A percentile compares a stretch with the other conserved stretches of the same genome.
These are phyloP conservation scores for Setophaga petechia DNA, from an alignment of 2,113 vertebrate genomes.

Conservation along the genomic window DNA sequence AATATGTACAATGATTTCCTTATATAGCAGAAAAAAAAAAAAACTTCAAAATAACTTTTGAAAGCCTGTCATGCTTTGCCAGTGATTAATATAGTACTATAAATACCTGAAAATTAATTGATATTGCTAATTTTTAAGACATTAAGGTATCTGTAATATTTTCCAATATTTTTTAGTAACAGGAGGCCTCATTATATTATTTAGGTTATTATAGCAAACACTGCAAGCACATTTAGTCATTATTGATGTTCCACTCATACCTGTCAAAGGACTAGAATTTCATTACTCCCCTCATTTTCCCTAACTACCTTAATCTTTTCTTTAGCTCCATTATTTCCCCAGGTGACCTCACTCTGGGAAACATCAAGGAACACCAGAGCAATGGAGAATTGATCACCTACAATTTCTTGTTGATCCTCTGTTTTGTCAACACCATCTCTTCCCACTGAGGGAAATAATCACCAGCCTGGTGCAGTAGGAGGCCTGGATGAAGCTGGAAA, in stretches of 20 bases:
- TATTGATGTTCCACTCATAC: slow-evolving; percentile 23
- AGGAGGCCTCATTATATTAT: slow-evolving; percentile 18
- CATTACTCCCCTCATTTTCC: slow-evolving; percentile 26
- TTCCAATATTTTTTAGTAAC: slow-evolving; percentile 2
- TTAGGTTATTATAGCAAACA: slow-evolving; percentile 7
- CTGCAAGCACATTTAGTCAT: slow-evolving; percentile 18
- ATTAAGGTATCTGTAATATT: neutral
- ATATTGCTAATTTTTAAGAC: slow-evolving; percentile 8
- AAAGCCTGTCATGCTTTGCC: neutral
- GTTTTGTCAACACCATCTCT: neutral
- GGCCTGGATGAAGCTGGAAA: neutral
- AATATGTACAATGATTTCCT: neutral
- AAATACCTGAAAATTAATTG: neutral
- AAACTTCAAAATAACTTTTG: neutral
- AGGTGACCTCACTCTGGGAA: neutral
- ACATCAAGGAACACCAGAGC: neutral
- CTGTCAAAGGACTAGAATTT: slow-evolving; percentile 48
- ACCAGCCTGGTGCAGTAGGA: neutral
- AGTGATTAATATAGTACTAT: neutral
- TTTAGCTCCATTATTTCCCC: slow-evolving; percentile 15
- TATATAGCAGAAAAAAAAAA: neutral
- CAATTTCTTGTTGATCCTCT: neutral
- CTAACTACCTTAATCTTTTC: slow-evolving; percentile 36
- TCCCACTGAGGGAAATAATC: neutral
- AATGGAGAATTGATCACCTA: neutral